phyloP scores from a whole-genome alignment of 2,113 vertebrate species.

The Colaptes auratus region DNA sequence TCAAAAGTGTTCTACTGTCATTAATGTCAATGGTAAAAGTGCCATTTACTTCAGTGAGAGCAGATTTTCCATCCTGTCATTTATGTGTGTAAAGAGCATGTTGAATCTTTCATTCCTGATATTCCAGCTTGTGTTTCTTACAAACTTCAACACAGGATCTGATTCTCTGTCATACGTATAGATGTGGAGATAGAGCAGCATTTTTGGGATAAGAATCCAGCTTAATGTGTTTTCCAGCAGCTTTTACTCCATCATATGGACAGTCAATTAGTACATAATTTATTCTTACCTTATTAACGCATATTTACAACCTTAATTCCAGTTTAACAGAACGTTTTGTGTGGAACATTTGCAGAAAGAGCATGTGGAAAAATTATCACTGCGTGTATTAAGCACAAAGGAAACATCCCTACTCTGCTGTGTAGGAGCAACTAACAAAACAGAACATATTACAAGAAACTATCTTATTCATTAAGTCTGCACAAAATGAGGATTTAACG shows the following conservation, averaged over 20 bases:
- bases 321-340: conserved; percentile 59
- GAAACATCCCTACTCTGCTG: conserved; percentile 59
- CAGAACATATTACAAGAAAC: conserved; percentile 67
- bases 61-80: neutral
- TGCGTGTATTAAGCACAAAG: conserved; percentile 65
- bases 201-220: neutral
- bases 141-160: neutral
- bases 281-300: conserved; percentile 50
- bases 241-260: neutral
- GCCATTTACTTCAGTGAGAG: neutral
- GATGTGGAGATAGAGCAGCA: neutral
- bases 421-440: conserved; percentile 70
- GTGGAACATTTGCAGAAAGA: conserved; percentile 59
- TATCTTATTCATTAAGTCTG: conserved; percentile 81
- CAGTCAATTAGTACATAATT: conserved; percentile 38
- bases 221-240: neutral
- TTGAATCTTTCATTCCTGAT: neutral
- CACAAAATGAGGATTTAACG: conserved; percentile 79
- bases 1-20: neutral
- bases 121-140: neutral
- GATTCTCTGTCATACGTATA: neutral
- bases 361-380: conserved; percentile 66
- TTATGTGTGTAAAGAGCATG: neutral
- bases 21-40: neutral
- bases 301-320: conserved; percentile 69